A percentile compares a stretch with the other conserved stretches of the same genome.
Conservation (phyloP, 2,113 vertebrate genomes). For the Istiophorus platypterus region DNA sequence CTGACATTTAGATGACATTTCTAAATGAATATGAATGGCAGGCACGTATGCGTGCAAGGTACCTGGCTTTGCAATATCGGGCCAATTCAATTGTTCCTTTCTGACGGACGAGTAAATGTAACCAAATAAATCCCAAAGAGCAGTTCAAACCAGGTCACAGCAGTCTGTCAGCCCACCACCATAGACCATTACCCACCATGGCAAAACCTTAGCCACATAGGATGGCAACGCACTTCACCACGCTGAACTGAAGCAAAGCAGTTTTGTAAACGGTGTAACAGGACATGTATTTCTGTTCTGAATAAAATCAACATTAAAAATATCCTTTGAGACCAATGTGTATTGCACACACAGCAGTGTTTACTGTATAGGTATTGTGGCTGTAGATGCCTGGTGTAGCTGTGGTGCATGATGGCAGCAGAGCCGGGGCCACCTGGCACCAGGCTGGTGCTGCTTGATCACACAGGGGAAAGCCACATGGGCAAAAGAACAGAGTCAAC, state of each 20-base stretch:
- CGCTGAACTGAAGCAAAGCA: background rate
- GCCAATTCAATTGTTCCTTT: slow-evolving; percentile 39
- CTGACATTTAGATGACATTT: slow-evolving; percentile 80
- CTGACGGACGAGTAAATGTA: slow-evolving; percentile 30
- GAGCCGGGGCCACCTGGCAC: slow-evolving; percentile 54
- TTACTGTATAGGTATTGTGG: slow-evolving; percentile 43
- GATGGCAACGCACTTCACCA: background rate
- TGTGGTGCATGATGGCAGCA: slow-evolving; percentile 35
- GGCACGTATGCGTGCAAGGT: background rate
- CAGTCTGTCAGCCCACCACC: background rate
- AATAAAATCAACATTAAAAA: slow-evolving; percentile 26
- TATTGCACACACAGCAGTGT: no score
- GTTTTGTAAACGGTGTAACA: background rate
- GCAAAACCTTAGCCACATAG: background rate
- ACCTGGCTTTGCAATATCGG: slow-evolving; percentile 24
- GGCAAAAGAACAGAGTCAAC: slow-evolving; percentile 30
- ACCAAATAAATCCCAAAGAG: slow-evolving; percentile 22
- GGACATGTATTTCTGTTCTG: slow-evolving; percentile 8
- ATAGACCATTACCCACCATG: background rate
- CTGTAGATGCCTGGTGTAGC: slow-evolving; percentile 38
- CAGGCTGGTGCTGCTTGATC: slow-evolving; percentile 70
- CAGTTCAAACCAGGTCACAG: slow-evolving; percentile 29
- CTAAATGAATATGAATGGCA: slow-evolving; percentile 7
- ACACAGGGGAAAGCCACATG: slow-evolving; percentile 35
- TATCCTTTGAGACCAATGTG: slow-evolving; percentile 23